Evolutionary conservation across 1,140 invertebrate genomes (phyloP).

Genomic region (Trinorchestia longiramus): DNA sequence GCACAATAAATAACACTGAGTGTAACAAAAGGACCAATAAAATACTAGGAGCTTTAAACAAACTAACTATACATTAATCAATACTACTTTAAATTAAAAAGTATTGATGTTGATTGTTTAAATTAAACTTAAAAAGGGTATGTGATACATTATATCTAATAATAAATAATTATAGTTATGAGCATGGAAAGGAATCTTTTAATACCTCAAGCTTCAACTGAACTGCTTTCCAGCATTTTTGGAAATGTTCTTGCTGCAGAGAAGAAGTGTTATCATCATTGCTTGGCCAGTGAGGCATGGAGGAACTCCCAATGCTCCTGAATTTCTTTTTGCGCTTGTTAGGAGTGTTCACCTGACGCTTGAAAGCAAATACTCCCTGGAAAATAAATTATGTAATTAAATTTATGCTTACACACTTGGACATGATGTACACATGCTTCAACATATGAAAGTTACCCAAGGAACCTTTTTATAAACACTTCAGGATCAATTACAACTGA

Average conservation of each 20-base stretch:
- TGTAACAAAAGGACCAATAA: no score
- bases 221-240: not conserved
- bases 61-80: not conserved
- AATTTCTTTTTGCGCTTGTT: not conserved
- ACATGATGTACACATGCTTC: no score
- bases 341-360: not conserved
- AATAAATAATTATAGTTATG: not conserved
- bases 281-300: not conserved
- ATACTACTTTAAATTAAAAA: not conserved
- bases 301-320: not conserved
- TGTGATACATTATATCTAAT: not conserved
- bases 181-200: not conserved
- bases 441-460: not conserved
- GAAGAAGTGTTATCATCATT: constrained; percentile 2
- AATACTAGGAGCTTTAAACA: no score
- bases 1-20: not conserved
- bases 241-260: constrained; percentile 20
- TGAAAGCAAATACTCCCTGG: constrained; percentile 48
- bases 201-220: not conserved
- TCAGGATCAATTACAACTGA: not conserved
- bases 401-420: not conserved
- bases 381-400: not conserved
- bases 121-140: no score
- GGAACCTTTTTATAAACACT: not conserved
- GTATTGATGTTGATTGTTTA: not conserved